phyloP scores from a whole-genome alignment of 1,140 invertebrate species.

The Bradynema listronoti region DNA sequence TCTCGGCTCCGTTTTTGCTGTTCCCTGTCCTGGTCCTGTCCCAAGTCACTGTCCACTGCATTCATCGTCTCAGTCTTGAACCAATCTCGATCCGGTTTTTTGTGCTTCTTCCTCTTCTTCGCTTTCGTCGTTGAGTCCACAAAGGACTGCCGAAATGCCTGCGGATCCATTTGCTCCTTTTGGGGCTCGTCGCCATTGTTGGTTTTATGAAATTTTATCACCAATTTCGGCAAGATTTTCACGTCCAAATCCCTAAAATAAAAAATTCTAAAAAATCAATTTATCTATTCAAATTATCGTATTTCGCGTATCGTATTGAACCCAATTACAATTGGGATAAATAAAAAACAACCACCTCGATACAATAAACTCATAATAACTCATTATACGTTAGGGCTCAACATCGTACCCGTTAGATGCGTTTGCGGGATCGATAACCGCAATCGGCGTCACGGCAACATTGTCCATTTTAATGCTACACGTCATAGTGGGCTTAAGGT shows the following conservation, averaged over 20 bases:
- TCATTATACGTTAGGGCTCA: too few species aligned
- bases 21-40: constrained; percentile 17
- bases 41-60: neutral
- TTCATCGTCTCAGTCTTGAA: constrained; percentile 2
- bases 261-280: neutral
- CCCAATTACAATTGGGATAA: too few species aligned
- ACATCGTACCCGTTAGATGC: too few species aligned
- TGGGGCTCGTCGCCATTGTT: too few species aligned
- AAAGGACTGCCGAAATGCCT: neutral
- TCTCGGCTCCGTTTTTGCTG: constrained; percentile 12
- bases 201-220: constrained; percentile 20
- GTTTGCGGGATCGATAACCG: too few species aligned
- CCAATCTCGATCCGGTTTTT: constrained; percentile 20
- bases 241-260: neutral
- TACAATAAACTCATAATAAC: too few species aligned
- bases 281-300: neutral
- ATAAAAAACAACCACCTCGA: too few species aligned
- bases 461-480: too few species aligned
- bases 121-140: neutral
- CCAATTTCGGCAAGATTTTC: constrained; percentile 17
- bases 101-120: constrained; percentile 26
- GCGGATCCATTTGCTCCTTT: constrained; percentile 8
- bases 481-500: too few species aligned
- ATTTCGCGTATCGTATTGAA: too few species aligned
- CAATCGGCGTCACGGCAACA: too few species aligned